These are phyloP conservation scores for Styela clava DNA, from an alignment of 23 tunicate species.

Conservation along the genomic window DNA sequence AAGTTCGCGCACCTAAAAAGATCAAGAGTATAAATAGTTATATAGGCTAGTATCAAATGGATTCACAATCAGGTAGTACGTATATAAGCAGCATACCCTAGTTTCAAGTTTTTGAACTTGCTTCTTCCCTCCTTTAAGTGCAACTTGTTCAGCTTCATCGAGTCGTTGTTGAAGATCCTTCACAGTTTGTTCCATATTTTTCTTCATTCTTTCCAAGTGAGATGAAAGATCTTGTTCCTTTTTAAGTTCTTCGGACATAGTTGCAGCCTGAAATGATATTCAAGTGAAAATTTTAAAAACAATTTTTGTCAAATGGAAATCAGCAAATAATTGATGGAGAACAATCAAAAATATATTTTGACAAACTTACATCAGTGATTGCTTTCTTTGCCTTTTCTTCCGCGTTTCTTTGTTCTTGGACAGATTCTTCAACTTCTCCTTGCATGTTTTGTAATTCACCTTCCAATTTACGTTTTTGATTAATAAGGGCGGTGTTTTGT, in stretches of 20 bases:
- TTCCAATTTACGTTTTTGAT: constrained; percentile 34
- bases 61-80: too few relatives aligned
- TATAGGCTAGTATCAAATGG: neutral
- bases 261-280: constrained; percentile 78
- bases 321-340: neutral
- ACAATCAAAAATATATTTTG: neutral
- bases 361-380: constrained; percentile 69
- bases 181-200: constrained; percentile 85
- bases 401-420: constrained; percentile 31
- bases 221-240: constrained; percentile 45
- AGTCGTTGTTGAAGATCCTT: constrained; percentile 92
- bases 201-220: constrained; percentile 45
- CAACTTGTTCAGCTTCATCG: constrained; percentile 97
- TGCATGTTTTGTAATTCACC: constrained; percentile 30
- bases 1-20: constrained; percentile 76
- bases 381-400: constrained; percentile 88
- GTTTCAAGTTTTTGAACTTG: constrained; percentile 47
- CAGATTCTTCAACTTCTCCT: constrained; percentile 32
- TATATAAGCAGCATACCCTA: constrained; percentile 5
- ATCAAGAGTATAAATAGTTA: neutral
- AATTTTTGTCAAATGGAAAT: too few relatives aligned
- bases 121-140: constrained; percentile 67
- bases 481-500: constrained; percentile 36
- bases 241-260: constrained; percentile 84
- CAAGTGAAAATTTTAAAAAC: too few relatives aligned